Conservation (phyloP, 2,797 vertebrate species). For the Valencia hispanica region DNA sequence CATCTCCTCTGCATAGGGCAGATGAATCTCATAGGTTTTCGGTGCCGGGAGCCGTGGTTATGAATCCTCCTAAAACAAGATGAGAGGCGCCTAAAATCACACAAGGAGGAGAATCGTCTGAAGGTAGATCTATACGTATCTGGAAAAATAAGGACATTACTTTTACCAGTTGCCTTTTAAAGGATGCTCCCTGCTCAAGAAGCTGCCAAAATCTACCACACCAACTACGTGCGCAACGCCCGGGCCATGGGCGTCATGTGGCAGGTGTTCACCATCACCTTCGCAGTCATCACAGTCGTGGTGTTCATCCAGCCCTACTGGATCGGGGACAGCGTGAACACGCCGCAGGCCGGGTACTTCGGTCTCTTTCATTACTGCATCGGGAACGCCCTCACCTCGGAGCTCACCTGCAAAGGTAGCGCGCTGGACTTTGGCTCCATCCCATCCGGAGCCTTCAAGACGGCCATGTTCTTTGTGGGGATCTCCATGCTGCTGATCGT, state of each 20-base stretch:
- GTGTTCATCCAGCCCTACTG: conserved; percentile 98
- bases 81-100: neutral
- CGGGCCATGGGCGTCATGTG: conserved; percentile 94
- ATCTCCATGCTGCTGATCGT: conserved; percentile 94
- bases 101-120: neutral
- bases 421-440: conserved; percentile 94
- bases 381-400: conserved; percentile 93
- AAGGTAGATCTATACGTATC: neutral
- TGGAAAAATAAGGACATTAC: neutral
- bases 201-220: conserved; percentile 96
- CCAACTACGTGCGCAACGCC: conserved; percentile 95
- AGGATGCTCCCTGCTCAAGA: conserved; percentile 93
- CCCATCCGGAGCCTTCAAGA: conserved; percentile 96
- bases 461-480: conserved; percentile 98
- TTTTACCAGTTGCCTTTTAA: neutral
- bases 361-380: conserved; percentile 97
- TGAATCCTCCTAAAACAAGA: neutral
- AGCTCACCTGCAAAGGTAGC: conserved; percentile 96
- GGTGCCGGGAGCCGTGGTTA: conserved; percentile 15
- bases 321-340: conserved; percentile 97
- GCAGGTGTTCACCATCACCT: conserved; percentile 95
- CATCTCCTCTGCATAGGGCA: neutral
- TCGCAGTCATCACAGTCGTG: conserved; percentile 92
- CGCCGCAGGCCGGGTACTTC: conserved; percentile 96
- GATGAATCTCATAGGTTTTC: conserved; percentile 9